Evolutionary conservation across 2,113 vertebrate genomes (phyloP).

Genomic region (Ictidomys tridecemlineatus): DNA sequence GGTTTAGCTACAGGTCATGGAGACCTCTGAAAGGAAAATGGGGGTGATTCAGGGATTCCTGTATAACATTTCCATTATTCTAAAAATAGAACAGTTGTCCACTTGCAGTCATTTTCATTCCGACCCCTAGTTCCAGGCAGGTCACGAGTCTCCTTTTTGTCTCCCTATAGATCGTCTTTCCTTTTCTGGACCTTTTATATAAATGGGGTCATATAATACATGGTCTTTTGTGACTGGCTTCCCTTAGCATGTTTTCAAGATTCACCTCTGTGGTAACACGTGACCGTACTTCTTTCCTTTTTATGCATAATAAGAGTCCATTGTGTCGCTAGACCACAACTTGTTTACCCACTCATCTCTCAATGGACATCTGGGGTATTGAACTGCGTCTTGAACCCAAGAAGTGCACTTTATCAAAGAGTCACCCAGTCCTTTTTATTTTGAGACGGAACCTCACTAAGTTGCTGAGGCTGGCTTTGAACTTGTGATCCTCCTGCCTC

Average conservation of each 20-base stretch:
- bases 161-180: not conserved
- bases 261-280: not conserved
- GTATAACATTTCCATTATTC: too few relatives aligned
- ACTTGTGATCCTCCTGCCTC: too few relatives aligned
- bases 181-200: not conserved
- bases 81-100: not conserved
- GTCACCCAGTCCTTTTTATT: too few relatives aligned
- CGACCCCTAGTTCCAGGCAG: not conserved
- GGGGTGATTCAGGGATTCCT: too few relatives aligned
- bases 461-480: too few relatives aligned
- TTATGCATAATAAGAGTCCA: too few relatives aligned
- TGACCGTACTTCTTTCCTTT: not conserved
- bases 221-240: not conserved
- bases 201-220: not conserved
- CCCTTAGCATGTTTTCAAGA: not conserved
- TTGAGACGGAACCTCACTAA: too few relatives aligned
- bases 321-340: accelerated
- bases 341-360: not conserved
- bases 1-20: too few relatives aligned
- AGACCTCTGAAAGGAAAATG: not conserved
- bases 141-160: not conserved
- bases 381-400: too few relatives aligned
- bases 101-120: accelerated
- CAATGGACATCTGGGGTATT: too few relatives aligned
- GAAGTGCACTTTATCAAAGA: too few relatives aligned